Evolutionary conservation across 2,797 vertebrate species (phyloP).

Genomic region (Aselliscus stoliczkanus): DNA sequence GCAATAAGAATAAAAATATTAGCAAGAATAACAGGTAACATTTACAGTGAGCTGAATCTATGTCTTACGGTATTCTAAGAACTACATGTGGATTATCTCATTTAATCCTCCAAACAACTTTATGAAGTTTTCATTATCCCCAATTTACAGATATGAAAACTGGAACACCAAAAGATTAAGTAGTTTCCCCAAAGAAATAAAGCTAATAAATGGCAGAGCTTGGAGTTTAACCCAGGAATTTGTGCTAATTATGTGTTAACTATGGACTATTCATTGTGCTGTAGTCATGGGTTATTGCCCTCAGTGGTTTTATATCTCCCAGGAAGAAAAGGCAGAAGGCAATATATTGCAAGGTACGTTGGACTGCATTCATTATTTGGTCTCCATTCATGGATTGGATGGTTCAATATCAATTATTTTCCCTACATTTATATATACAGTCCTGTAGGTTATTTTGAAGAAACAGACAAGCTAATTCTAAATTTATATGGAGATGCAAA

Average conservation of each 20-base stretch:
- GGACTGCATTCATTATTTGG: background rate
- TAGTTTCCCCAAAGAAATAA: background rate
- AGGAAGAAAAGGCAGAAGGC: background rate
- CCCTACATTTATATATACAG: background rate
- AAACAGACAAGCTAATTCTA: background rate
- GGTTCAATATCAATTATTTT: background rate
- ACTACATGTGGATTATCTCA: background rate
- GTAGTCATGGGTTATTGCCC: background rate
- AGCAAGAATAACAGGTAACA: background rate
- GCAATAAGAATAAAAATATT: background rate
- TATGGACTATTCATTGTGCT: background rate
- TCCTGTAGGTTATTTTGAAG: conserved; percentile 4
- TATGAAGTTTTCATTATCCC: background rate
- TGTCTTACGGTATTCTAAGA: background rate
- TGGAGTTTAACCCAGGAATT: background rate
- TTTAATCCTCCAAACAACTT: background rate
- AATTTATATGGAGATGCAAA: background rate
- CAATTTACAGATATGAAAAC: background rate
- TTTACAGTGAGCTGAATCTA: background rate
- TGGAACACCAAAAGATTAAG: background rate
- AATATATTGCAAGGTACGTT: background rate
- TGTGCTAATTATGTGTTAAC: background rate
- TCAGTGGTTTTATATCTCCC: background rate
- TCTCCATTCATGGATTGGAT: background rate
- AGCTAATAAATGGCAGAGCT: background rate